phyloP scores from a whole-genome alignment of 2,797 vertebrate species.

The Lindbergichthys nudifrons region DNA sequence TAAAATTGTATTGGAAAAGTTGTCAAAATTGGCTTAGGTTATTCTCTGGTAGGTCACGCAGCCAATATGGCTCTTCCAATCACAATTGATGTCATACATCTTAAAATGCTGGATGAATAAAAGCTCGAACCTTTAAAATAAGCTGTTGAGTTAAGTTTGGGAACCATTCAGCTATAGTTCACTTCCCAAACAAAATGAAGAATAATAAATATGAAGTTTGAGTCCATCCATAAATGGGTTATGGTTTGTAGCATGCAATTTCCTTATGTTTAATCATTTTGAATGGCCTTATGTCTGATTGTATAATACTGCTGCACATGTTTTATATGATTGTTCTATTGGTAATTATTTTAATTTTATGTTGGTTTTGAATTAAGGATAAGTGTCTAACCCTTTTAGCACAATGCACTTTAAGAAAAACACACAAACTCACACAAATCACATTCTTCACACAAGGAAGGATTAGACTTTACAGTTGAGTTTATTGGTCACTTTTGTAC shows the following conservation, averaged over 20 bases:
- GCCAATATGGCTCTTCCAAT: too few species aligned
- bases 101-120: too few species aligned
- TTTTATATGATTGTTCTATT: background rate
- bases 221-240: background rate
- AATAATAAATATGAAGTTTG: background rate
- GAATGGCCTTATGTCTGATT: background rate
- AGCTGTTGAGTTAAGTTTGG: too few species aligned
- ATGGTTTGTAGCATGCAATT: background rate
- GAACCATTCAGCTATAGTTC: too few species aligned
- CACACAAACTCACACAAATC: background rate
- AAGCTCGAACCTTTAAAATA: too few species aligned
- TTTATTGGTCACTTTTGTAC: constrained; percentile 49
- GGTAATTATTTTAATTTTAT: background rate
- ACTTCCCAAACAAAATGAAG: background rate
- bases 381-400: background rate
- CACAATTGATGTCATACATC: too few species aligned
- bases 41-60: too few species aligned
- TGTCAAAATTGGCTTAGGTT: too few species aligned
- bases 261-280: background rate
- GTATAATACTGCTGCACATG: background rate
- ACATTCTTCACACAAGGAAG: background rate
- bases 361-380: background rate
- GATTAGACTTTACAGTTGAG: background rate
- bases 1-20: background rate
- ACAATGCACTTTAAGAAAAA: constrained; percentile 9